Base-by-base conservation (phyloP, 2,888 invertebrate genomes). In the Pachycephus smyrnensis region DNA sequence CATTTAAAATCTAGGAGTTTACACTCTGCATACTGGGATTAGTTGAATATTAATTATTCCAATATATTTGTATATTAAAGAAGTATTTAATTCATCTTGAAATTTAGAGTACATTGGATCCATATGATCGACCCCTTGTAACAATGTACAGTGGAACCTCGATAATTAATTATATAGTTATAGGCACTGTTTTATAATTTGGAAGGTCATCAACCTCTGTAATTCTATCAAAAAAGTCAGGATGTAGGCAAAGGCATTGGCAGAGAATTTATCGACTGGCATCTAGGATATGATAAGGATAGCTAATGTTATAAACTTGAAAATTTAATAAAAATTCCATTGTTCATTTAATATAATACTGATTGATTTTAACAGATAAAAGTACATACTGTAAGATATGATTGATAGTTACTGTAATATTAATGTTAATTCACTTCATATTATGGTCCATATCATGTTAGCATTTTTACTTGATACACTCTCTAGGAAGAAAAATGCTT, bases 381-480 rank as follows among this genome's bases (percentile, higher is more conserved):
- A 33, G 12, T 69, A 35, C 6, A n/a, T 23, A 30, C 74, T 36
- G 73, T 35, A 73, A 69, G 23, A 12, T 75, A 73, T 79, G 55
- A 68, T 32, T 12, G 32, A 35, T 75, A 74, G 32, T 37, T 12
- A 15, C 76, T 79, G 12, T 69, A 69, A 80, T 76, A 69, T 40
- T 33, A 30, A 73, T 40, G 75, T 37, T 15, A 37, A 36, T 23
- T 55, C 55, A 33, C 33, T 33, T 4, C 33, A 33, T 3, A 33
- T 33, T 33, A 33, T 33, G 33, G 33, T 75, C 12, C 36, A 33
- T 69, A 73, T n/a, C 36, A 76, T n/a, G 12, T 32, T 9, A 23
- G n/a, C 32, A 71, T 33, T 40, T 31, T 78, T 75, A 32, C 3
- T 55, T 37, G 30, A 23, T 73, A 33, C 33, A 33, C 15, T 15